phyloP scores from a whole-genome alignment of 2,113 vertebrate species.

The Podarcis muralis region DNA sequence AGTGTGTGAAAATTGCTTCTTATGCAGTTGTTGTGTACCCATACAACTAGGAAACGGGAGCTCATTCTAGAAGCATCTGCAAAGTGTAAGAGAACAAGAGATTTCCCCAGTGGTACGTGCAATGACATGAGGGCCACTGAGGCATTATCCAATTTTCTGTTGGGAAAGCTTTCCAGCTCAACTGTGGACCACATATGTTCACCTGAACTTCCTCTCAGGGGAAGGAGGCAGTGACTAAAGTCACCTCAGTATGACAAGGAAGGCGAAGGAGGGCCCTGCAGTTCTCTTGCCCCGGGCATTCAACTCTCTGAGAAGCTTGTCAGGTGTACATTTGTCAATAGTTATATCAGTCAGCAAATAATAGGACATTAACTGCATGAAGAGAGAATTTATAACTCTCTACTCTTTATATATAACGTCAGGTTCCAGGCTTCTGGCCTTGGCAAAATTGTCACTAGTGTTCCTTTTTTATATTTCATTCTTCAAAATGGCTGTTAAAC shows the following conservation, averaged over 20 bases:
- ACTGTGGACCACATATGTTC: not conserved
- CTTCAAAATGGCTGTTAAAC: conserved; percentile 48
- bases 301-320: not conserved
- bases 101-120: not conserved
- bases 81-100: not conserved
- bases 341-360: conserved; percentile 53
- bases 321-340: conserved; percentile 37
- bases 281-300: not conserved
- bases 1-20: not conserved
- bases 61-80: not conserved
- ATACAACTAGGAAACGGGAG: not conserved
- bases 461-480: conserved; percentile 57
- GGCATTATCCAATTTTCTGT: not conserved
- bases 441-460: conserved; percentile 49
- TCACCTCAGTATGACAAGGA: not conserved
- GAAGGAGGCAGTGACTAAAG: not conserved
- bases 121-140: not conserved
- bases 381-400: conserved; percentile 53
- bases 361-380: conserved; percentile 4
- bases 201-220: not conserved
- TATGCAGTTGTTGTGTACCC: not conserved
- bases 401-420: conserved; percentile 50
- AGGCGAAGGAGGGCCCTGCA: not conserved
- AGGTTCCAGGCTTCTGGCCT: conserved; percentile 54
- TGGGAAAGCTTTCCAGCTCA: not conserved